Evolutionary conservation across 1,140 invertebrate genomes (phyloP).

Genomic region (Yoshiicerus persimilis): DNA sequence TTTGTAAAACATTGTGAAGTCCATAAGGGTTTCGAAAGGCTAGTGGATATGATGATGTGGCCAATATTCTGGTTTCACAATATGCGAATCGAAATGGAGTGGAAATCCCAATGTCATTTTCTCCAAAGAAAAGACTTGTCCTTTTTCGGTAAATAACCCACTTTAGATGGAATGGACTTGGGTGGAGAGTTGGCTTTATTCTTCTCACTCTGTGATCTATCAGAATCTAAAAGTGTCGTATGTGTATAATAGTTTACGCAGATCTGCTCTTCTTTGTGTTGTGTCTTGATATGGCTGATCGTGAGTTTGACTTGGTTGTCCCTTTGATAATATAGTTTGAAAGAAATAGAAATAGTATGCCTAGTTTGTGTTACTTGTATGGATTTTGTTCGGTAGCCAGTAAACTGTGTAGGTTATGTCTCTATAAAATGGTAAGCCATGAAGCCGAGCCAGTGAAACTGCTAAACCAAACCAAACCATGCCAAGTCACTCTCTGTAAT

Average conservation of each 20-base stretch:
- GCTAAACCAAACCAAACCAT: not conserved
- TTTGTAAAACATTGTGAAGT: no score
- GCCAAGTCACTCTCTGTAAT: not conserved
- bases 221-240: not conserved
- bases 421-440: not conserved
- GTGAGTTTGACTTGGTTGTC: not conserved
- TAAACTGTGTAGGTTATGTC: not conserved
- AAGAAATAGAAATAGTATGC: not conserved
- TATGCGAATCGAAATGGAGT: not conserved
- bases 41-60: not conserved
- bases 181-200: not conserved
- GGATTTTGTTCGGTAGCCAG: not conserved
- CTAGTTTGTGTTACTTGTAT: not conserved
- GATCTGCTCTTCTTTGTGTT: constrained; percentile 8
- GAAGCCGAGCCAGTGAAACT: not conserved
- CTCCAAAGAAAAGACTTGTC: not conserved
- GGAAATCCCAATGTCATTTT: not conserved
- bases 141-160: constrained; percentile 20
- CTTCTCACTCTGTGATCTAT: not conserved
- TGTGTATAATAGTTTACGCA: not conserved
- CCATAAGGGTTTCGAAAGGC: no score
- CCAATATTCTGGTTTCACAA: not conserved
- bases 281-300: not conserved
- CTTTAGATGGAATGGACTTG: not conserved
- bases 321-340: not conserved